Evolutionary conservation across 2,797 vertebrate genomes (phyloP).

Genomic region (Phylloscopus collybita): DNA sequence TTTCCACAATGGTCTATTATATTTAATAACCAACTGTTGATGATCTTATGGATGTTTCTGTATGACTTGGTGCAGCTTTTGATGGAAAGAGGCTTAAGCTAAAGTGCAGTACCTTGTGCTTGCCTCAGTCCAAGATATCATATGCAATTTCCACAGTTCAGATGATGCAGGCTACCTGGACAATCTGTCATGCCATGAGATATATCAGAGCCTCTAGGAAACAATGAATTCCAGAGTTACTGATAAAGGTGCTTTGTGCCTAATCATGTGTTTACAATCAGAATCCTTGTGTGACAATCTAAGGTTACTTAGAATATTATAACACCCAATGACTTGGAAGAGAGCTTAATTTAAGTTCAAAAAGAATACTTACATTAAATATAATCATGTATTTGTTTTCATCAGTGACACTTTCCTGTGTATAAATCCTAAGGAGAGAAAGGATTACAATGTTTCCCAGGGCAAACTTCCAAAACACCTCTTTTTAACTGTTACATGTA

Average conservation of each 20-base stretch:
- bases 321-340: background rate
- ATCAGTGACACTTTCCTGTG: background rate
- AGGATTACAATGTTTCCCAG: background rate
- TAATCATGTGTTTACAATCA: background rate
- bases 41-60: background rate
- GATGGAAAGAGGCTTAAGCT: background rate
- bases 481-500: background rate
- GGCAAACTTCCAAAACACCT: background rate
- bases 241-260: background rate
- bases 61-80: background rate
- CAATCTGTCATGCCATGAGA: background rate
- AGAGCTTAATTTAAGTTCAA: background rate
- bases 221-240: background rate
- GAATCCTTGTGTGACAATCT: background rate
- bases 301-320: background rate
- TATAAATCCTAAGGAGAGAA: background rate
- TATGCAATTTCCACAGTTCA: background rate
- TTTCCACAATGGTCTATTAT: background rate
- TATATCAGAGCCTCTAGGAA: background rate
- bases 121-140: background rate
- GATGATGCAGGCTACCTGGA: background rate
- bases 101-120: background rate
- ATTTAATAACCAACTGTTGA: background rate
- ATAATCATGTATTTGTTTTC: background rate
- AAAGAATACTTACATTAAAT: background rate